Conservation (phyloP, 1,140 invertebrate species). For the Neuroterus valhalla region DNA sequence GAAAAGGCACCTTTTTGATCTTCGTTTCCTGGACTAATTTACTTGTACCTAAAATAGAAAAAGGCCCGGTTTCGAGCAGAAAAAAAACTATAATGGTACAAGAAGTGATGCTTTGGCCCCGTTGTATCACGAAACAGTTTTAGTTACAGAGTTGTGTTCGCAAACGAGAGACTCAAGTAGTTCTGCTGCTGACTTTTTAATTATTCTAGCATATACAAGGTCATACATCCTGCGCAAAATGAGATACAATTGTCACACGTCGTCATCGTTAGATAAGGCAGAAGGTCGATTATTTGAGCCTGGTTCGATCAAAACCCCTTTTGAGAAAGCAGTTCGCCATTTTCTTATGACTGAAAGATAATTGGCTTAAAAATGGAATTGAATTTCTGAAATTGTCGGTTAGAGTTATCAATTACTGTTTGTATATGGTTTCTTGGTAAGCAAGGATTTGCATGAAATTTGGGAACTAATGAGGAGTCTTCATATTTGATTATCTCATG, state of each 20-base stretch:
- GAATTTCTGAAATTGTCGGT: not conserved
- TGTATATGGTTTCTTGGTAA: slow-evolving; percentile 36
- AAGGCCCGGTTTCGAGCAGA: not conserved
- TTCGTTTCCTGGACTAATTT: no score
- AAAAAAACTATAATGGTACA: not conserved
- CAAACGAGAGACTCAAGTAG: not conserved
- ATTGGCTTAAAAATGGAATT: not conserved
- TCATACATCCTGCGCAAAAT: not conserved
- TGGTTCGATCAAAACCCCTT: no score
- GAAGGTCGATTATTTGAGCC: no score
- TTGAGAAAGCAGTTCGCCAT: no score
- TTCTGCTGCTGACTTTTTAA: not conserved
- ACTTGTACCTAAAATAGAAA: not conserved
- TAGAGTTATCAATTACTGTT: slow-evolving; percentile 32
- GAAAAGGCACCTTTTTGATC: no score
- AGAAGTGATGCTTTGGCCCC: not conserved
- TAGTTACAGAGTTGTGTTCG: not conserved
- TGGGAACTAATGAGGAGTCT: slow-evolving; percentile 28
- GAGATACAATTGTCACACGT: not conserved
- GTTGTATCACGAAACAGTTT: not conserved
- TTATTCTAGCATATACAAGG: not conserved
- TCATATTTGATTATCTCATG: not conserved
- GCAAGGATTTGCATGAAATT: slow-evolving; percentile 32
- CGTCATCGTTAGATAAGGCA: no score
- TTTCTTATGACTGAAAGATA: not conserved